These are phyloP conservation scores for Actinopyga echinites DNA, from an alignment of 53 echinoderm and acorn worm species.

Conservation along the genomic window DNA sequence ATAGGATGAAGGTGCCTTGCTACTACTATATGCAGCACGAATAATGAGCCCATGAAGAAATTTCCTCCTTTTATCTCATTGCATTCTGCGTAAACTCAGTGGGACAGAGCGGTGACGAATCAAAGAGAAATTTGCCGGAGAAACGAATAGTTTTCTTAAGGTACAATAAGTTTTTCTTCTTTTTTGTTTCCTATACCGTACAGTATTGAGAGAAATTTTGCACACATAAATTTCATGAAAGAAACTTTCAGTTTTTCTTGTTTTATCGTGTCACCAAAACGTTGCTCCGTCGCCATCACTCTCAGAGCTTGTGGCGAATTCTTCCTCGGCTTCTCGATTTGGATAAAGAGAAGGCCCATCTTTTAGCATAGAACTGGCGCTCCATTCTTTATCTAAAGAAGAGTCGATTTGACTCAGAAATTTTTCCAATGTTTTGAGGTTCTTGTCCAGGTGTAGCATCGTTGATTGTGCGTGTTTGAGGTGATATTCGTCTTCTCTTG, in stretches of 20 bases:
- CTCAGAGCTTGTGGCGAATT: background rate
- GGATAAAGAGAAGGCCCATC: background rate
- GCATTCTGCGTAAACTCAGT: no score
- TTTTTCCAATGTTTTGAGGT: constrained; percentile 75
- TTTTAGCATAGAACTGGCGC: background rate
- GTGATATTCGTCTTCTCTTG: constrained; percentile 52
- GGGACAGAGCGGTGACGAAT: no score
- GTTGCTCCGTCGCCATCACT: background rate
- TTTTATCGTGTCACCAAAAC: constrained; percentile 19
- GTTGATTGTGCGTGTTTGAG: constrained; percentile 67
- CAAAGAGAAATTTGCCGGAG: no score
- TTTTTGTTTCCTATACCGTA: no score
- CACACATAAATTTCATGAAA: no score
- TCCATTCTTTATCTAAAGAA: background rate
- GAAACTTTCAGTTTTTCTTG: background rate
- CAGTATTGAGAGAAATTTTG: no score
- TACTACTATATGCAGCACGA: no score
- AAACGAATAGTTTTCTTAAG: no score
- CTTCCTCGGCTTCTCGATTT: background rate
- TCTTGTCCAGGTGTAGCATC: constrained; percentile 72
- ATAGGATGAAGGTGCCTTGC: no score
- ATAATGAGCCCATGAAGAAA: no score
- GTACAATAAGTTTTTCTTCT: no score
- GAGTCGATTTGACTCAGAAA: constrained; percentile 56
- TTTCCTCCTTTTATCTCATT: no score